Evolutionary conservation across 2,797 vertebrate species (phyloP).

Genomic region (Brachyrhaphis roseni): DNA sequence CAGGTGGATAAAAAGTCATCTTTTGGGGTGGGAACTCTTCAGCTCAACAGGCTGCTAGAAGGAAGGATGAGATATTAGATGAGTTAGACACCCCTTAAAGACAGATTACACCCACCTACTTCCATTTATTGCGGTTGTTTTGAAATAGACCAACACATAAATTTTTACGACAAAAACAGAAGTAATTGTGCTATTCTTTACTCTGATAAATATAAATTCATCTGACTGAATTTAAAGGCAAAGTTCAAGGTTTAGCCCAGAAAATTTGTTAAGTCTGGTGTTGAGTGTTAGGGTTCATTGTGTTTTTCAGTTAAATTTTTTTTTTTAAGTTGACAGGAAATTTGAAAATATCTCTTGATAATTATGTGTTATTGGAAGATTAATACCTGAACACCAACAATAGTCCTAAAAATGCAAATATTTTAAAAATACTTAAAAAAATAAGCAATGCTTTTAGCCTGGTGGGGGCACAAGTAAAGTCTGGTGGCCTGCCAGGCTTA

Average conservation of each 20-base stretch:
- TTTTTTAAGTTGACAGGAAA: too few species aligned
- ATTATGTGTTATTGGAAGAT: too few species aligned
- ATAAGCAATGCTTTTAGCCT: too few species aligned
- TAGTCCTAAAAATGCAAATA: too few species aligned
- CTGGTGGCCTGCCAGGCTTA: too few species aligned
- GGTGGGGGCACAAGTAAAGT: too few species aligned
- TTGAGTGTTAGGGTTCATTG: too few species aligned
- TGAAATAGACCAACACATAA: neutral
- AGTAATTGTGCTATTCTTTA: neutral
- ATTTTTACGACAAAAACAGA: neutral
- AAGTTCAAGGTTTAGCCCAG: neutral
- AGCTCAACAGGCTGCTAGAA: conserved; percentile 56
- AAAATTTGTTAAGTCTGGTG: too few species aligned
- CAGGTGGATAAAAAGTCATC: conserved; percentile 23
- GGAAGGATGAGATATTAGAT: conserved; percentile 1
- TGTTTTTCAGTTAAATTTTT: too few species aligned
- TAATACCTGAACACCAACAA: too few species aligned
- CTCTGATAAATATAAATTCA: neutral
- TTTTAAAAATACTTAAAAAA: too few species aligned
- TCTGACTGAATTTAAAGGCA: neutral
- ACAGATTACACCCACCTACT: neutral
- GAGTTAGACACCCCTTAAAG: neutral
- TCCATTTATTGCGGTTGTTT: neutral
- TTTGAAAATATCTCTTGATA: too few species aligned
- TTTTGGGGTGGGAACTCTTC: conserved; percentile 29